Conservation (phyloP, 2,797 vertebrate species). For the Toxotes lorentzi region DNA sequence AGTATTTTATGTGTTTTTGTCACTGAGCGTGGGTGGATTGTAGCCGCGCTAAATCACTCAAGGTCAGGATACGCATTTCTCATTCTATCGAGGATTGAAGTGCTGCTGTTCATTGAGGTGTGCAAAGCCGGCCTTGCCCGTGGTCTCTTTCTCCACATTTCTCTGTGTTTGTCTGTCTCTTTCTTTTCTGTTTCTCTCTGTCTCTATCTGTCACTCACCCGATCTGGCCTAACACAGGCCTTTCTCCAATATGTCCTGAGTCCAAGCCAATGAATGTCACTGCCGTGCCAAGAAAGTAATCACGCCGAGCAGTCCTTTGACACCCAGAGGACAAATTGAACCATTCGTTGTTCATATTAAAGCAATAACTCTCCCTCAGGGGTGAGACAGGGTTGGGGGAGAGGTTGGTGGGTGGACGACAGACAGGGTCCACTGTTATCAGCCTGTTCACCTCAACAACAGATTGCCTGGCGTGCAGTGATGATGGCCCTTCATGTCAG, state of each 20-base stretch:
- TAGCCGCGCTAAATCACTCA: constrained; percentile 56
- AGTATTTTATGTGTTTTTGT: constrained; percentile 37
- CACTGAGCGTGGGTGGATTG: constrained; percentile 40
- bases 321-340: constrained; percentile 80
- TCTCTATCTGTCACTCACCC: constrained; percentile 55
- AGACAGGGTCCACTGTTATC: constrained; percentile 65
- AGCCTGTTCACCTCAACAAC: constrained; percentile 63
- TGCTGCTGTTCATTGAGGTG: constrained; percentile 59
- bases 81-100: constrained; percentile 61
- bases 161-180: constrained; percentile 22
- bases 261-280: constrained; percentile 79
- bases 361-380: constrained; percentile 80
- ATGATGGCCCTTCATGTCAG: constrained; percentile 68
- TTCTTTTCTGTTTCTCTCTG: constrained; percentile 30
- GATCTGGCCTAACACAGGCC: constrained; percentile 47
- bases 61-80: constrained; percentile 71
- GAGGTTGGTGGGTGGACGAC: constrained; percentile 32
- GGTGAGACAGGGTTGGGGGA: constrained; percentile 41
- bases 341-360: constrained; percentile 83
- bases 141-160: constrained; percentile 40
- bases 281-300: constrained; percentile 77
- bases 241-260: constrained; percentile 72
- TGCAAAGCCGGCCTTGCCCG: constrained; percentile 47
- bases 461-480: constrained; percentile 57
- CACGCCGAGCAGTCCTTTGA: constrained; percentile 71